Conservation (phyloP, 2,797 vertebrate species). For the Pseudocheirus occidentalis region DNA sequence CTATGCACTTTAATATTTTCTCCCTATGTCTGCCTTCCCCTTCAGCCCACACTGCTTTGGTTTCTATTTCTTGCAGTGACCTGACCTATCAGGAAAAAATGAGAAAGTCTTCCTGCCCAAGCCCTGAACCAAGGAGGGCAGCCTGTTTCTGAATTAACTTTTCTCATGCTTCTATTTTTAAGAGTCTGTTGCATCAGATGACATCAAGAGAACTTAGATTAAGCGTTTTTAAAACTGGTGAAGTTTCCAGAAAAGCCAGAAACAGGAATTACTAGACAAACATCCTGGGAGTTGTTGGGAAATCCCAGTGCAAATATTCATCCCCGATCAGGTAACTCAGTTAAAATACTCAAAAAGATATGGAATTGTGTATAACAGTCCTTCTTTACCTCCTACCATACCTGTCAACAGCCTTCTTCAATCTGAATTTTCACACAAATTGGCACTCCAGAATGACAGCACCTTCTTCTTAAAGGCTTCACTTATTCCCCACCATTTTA, state of each 20-base stretch:
- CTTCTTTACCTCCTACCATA: not conserved
- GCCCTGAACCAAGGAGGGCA: not conserved
- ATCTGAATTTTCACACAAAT: not conserved
- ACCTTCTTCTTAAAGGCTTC: not conserved
- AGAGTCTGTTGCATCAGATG: conserved; percentile 49
- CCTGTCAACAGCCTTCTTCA: not conserved
- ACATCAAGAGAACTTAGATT: not conserved
- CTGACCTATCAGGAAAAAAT: not conserved
- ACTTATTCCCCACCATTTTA: conserved; percentile 11
- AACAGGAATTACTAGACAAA: conserved; percentile 61
- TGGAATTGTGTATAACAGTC: not conserved
- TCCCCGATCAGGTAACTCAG: not conserved
- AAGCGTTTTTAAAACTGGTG: not conserved
- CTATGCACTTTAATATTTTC: not conserved
- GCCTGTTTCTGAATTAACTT: conserved; percentile 17
- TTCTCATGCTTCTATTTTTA: conserved; percentile 71
- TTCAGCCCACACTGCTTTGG: no score
- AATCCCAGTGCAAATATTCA: conserved; percentile 39
- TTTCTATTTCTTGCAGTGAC: not conserved
- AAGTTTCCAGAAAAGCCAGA: conserved; percentile 61
- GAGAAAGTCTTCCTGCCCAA: not conserved
- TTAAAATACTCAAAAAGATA: conserved; percentile 25
- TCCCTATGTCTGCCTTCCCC: not conserved
- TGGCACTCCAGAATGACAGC: not conserved
- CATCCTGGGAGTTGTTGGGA: conserved; percentile 64